Evolutionary conservation across 2,113 vertebrate genomes (phyloP).

Genomic region (Actenoides hombroni): DNA sequence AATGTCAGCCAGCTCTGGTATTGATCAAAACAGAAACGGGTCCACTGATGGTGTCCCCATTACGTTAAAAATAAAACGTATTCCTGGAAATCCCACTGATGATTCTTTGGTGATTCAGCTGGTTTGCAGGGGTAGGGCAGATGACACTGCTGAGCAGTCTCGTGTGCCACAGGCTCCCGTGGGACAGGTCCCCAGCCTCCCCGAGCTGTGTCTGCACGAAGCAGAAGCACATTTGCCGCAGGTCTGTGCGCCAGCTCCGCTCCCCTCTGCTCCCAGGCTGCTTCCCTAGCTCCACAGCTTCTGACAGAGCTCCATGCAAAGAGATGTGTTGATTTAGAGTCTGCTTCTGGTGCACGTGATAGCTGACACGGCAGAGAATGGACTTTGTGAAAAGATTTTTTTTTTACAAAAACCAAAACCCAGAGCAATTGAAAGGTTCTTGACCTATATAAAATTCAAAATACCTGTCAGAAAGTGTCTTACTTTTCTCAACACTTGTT

Average conservation of each 20-base stretch:
- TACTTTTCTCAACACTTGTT: neutral
- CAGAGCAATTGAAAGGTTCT: neutral
- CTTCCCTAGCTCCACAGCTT: neutral
- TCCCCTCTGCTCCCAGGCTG: neutral
- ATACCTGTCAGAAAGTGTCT: neutral
- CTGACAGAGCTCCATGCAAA: neutral
- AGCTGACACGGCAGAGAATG: neutral
- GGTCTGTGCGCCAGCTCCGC: neutral
- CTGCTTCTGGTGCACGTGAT: neutral
- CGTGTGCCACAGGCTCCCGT: fast-evolving
- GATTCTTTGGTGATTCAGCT: neutral
- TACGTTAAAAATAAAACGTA: neutral
- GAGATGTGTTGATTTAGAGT: neutral
- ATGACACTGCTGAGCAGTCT: neutral
- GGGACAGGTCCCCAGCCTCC: neutral
- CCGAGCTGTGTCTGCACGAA: fast-evolving
- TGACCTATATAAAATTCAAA: neutral
- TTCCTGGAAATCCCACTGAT: neutral
- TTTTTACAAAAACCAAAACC: neutral
- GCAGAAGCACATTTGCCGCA: fast-evolving
- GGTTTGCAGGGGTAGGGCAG: neutral
- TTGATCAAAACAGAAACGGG: neutral
- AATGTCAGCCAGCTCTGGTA: neutral
- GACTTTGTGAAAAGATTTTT: neutral
- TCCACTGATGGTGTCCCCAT: neutral